phyloP scores from a whole-genome alignment of 2,888 invertebrate genomes.

The Latrodectus elegans region DNA sequence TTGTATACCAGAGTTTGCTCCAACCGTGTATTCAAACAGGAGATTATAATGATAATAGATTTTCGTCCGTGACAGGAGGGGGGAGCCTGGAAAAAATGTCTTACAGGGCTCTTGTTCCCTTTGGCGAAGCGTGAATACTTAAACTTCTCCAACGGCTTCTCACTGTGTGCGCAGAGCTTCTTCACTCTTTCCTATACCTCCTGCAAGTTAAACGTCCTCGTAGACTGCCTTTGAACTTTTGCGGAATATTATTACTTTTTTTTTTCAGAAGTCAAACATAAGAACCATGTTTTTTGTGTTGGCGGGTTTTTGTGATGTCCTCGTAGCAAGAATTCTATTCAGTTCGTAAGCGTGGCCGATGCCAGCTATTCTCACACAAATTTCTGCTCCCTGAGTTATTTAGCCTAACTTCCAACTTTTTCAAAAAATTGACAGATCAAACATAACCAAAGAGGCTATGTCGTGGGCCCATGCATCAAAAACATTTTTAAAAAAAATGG shows the following conservation, averaged over 20 bases:
- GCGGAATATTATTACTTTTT: conserved; percentile 8
- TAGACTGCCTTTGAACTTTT: conserved; percentile 51
- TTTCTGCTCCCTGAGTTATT: conserved; percentile 9
- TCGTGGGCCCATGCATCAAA: too few species aligned
- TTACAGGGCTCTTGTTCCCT: conserved; percentile 7
- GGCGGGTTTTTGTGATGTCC: background rate
- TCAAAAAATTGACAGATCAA: too few species aligned
- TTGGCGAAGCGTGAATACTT: conserved; percentile 7
- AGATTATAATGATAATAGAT: conserved; percentile 63
- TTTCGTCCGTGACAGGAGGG: conserved; percentile 32
- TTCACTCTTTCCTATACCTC: conserved; percentile 34
- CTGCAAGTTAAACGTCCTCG: conserved; percentile 37
- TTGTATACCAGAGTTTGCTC: conserved; percentile 25
- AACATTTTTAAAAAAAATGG: too few species aligned
- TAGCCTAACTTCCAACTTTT: too few species aligned
- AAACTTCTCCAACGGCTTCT: background rate
- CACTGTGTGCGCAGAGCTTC: conserved; percentile 41
- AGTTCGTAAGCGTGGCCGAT: conserved; percentile 56
- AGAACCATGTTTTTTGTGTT: background rate
- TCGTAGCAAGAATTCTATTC: conserved; percentile 40
- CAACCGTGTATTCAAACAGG: conserved; percentile 22
- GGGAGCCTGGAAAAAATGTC: conserved; percentile 17
- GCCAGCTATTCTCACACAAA: conserved; percentile 58
- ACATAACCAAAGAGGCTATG: too few species aligned
- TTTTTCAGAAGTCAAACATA: conserved; percentile 26